Percentiles rank a stretch among this genome's conserved stretches.
These are phyloP conservation scores for Vespertilio murinus DNA, from an alignment of 2,797 vertebrate genomes.

Conservation along the genomic window DNA sequence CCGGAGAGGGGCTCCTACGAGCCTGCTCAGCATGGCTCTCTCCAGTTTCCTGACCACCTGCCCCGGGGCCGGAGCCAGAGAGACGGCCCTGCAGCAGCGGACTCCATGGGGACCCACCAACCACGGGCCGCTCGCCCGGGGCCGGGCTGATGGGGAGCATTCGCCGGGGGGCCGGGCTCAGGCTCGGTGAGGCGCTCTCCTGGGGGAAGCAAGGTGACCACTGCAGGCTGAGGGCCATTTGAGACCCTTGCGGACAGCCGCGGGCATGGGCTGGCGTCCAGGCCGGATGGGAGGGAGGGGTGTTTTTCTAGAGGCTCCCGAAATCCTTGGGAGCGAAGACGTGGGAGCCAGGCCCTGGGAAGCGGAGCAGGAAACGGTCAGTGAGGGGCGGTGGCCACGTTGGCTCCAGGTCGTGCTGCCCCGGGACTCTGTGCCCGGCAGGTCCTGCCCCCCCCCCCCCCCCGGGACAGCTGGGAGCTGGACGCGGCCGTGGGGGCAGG, in stretches of 20 bases:
- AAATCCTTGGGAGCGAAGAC: background rate
- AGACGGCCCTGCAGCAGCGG: rapidly evolving
- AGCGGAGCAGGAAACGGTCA: rapidly evolving
- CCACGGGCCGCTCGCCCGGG: rapidly evolving
- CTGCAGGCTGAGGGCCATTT: rapidly evolving
- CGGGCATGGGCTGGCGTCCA: no score
- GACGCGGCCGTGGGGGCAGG: background rate
- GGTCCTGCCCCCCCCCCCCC: no score
- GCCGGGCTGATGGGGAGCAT: background rate
- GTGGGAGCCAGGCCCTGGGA: background rate
- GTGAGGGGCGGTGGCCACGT: background rate
- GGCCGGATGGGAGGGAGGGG: background rate
- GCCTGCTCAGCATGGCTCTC: background rate
- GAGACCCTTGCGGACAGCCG: background rate
- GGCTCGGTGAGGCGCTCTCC: rapidly evolving
- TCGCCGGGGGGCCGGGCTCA: background rate
- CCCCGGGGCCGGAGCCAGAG: background rate
- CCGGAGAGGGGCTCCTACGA: rapidly evolving
- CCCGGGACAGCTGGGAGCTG: background rate
- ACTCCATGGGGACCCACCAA: background rate
- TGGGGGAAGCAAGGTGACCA: background rate
- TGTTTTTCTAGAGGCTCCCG: background rate
- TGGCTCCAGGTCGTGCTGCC: rapidly evolving
- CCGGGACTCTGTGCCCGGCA: background rate
- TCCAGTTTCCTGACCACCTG: rapidly evolving